Conservation (phyloP, 92 coral and sea anemone species). For the Epizoanthus scotinus region DNA sequence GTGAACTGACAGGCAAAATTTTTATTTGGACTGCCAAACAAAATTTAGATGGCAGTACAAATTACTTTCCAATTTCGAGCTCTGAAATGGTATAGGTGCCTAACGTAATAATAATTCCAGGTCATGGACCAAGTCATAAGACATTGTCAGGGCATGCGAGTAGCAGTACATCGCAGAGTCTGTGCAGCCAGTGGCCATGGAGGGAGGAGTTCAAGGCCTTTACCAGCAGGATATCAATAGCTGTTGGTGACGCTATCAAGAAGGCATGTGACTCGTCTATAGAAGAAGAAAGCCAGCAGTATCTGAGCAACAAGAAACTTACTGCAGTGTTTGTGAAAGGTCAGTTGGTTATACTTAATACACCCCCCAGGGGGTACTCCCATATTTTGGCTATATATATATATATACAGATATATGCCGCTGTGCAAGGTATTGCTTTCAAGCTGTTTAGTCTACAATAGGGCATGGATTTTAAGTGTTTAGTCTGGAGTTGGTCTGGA, state of each 20-base stretch:
- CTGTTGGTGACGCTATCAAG: slow-evolving; percentile 68
- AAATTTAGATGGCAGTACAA: too few species aligned
- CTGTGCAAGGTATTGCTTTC: too few species aligned
- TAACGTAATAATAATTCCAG: background rate
- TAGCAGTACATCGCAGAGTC: slow-evolving; percentile 38
- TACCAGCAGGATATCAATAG: slow-evolving; percentile 72
- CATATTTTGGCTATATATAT: too few species aligned
- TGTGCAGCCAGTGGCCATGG: slow-evolving; percentile 73
- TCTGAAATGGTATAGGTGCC: too few species aligned
- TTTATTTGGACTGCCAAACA: too few species aligned
- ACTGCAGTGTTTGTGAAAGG: slow-evolving; percentile 70
- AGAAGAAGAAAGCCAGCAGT: slow-evolving; percentile 60
- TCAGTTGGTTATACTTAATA: slow-evolving; percentile 4
- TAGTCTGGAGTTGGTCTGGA: too few species aligned
- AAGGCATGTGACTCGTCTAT: slow-evolving; percentile 62
- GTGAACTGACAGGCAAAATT: too few species aligned
- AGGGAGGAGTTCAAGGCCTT: slow-evolving; percentile 79
- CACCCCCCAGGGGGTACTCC: too few species aligned
- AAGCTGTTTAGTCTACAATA: too few species aligned
- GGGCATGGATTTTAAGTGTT: too few species aligned
- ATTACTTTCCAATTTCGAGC: too few species aligned
- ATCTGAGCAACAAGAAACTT: slow-evolving; percentile 48
- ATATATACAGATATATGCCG: too few species aligned
- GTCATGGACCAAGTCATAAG: slow-evolving; percentile 43
- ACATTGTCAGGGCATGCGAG: slow-evolving; percentile 43